These are phyloP conservation scores for Cliona cf. orientalis DNA, from an alignment of 37 sponge, comb jelly and placozoan species.

Conservation along the genomic window DNA sequence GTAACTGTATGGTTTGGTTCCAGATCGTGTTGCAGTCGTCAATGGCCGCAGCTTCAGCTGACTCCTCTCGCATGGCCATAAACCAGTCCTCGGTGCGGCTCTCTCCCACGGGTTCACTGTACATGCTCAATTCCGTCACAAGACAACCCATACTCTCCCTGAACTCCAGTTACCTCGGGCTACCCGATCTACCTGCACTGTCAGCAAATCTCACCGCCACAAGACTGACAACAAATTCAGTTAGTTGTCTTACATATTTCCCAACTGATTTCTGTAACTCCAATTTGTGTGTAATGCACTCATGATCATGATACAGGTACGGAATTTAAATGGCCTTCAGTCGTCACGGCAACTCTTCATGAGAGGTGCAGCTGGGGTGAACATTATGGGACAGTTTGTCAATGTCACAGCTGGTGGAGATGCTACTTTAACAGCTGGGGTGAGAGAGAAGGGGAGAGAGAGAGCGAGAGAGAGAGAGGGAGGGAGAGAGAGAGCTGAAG, in stretches of 20 bases:
- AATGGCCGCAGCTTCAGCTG: too few species aligned
- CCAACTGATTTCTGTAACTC: background rate
- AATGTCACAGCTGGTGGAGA: background rate
- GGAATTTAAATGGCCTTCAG: background rate
- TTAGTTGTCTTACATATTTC: background rate
- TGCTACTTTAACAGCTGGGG: background rate
- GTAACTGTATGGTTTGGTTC: too few species aligned
- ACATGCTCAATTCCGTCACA: too few species aligned
- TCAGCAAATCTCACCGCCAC: constrained; percentile 1
- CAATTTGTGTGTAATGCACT: background rate
- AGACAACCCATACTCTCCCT: too few species aligned
- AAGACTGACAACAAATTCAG: background rate
- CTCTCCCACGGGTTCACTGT: too few species aligned
- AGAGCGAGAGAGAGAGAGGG: too few species aligned
- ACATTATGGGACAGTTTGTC: background rate
- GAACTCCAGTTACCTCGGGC: background rate
- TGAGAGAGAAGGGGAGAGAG: background rate
- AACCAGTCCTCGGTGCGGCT: too few species aligned
- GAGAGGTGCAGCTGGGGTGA: constrained; percentile 8
- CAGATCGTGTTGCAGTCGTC: too few species aligned
- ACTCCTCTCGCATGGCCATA: too few species aligned
- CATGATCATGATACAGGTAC: background rate
- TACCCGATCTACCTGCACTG: background rate
- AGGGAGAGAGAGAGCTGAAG: too few species aligned
- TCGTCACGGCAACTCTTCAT: background rate